Evolutionary conservation across 2,113 vertebrate genomes (phyloP).

Genomic region (Damaliscus lunatus): DNA sequence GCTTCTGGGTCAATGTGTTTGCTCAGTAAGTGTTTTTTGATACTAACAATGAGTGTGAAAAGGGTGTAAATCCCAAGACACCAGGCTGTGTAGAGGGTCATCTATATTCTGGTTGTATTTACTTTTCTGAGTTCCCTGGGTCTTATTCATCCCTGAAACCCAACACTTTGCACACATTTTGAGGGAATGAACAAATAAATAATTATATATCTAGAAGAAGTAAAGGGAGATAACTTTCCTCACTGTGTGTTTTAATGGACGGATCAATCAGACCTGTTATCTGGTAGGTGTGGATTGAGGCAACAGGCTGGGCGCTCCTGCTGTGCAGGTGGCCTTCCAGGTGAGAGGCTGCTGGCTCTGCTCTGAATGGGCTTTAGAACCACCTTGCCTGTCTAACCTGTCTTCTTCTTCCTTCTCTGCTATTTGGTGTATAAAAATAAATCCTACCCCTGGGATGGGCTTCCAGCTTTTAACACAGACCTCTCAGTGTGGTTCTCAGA

Average conservation of each 20-base stretch:
- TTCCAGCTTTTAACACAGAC: background rate
- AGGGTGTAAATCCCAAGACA: background rate
- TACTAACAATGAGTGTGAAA: background rate
- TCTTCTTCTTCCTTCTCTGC: background rate
- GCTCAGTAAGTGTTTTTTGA: background rate
- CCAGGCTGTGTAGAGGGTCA: background rate
- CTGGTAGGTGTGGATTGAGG: background rate
- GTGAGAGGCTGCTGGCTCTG: background rate
- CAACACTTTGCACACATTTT: background rate
- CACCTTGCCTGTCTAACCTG: background rate
- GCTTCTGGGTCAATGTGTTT: background rate
- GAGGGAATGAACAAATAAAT: background rate
- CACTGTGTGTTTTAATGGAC: background rate
- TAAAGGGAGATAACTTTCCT: background rate
- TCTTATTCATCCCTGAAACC: background rate
- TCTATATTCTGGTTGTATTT: background rate
- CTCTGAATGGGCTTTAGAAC: background rate
- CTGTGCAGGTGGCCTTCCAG: background rate
- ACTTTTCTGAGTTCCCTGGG: background rate
- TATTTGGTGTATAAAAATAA: background rate
- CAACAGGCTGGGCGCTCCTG: rapidly evolving
- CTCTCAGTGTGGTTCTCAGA: background rate
- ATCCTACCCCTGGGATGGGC: background rate
- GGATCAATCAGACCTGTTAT: background rate
- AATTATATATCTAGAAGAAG: background rate